Base-by-base conservation (phyloP, 2,113 vertebrate species). In the Micromys minutus region DNA sequence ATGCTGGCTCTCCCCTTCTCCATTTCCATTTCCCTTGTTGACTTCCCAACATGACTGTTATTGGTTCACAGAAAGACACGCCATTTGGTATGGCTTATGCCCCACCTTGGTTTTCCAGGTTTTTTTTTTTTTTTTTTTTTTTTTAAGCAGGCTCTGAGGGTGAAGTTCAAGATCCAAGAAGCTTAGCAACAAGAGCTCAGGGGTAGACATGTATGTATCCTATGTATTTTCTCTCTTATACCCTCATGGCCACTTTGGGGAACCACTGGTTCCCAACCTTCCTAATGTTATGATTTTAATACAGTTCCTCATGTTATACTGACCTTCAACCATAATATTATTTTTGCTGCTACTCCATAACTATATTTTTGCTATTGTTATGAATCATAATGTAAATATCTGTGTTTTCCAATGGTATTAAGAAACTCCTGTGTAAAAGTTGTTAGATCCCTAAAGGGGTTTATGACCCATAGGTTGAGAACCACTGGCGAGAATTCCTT, bases 1-100 rank as follows among this genome's bases (percentile, higher is more conserved):
- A 91, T 63, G 39, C 90, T 5, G 42, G 79, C 92, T 94, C 95
- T 95, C 88, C 96, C 93, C 95, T 92, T 92, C 90, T 88, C 95
- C 90, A 65, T 92, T 89, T 88, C 95, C 90, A 65, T 93, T 95
- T 97, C 96, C 92, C 86, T 85, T 97, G 94, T 96, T 97, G 92
- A 94, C 75, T 91, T 83, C 95, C 95, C 81, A 94, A 13, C 19
- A 19, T 5, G 10, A 89, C 95, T 71, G 72, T 75, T 87, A 63
- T 55, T 80, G 90, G 90, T 85, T 79, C 1, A 0, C 36, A 65
- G n/a, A 91, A 0, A 57, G 91, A 63, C 76, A 88, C 61, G 31
- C 81, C 17, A 39, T 86, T 89, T 65, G 92, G 88, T 19, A 9
- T 17, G 95, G 52, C 59, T 69, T 85, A n/a, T n/a, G n/a, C n/a